Evolutionary conservation across 1,140 invertebrate species (phyloP).

Genomic region (Prorops nasuta): DNA sequence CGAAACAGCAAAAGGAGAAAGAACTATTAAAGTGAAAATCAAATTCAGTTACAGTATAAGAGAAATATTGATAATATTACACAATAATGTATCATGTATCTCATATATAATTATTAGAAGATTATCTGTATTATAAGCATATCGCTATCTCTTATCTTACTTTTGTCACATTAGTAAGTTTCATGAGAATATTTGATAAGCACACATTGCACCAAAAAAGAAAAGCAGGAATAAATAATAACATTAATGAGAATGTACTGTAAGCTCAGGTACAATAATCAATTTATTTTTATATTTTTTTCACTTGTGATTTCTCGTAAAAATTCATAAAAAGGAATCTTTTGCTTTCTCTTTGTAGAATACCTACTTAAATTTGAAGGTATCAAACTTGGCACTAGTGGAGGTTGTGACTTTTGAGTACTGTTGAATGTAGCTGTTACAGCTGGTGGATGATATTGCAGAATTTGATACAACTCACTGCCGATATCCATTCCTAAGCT

Average conservation of each 20-base stretch:
- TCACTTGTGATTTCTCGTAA: not conserved
- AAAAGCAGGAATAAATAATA: too few species aligned
- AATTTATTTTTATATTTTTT: too few species aligned
- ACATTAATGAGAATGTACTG: too few species aligned
- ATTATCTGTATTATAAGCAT: too few species aligned
- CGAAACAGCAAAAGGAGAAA: constrained; percentile 42
- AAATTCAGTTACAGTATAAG: constrained; percentile 19
- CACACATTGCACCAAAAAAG: too few species aligned
- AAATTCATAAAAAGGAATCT: not conserved
- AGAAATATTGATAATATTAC: too few species aligned
- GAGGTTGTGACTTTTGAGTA: constrained; percentile 43
- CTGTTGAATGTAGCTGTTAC: constrained; percentile 43
- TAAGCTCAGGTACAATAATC: not conserved
- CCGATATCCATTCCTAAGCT: constrained; percentile 71
- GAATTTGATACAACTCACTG: constrained; percentile 66
- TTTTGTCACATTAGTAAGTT: too few species aligned
- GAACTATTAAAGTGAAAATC: constrained; percentile 39
- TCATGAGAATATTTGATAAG: too few species aligned
- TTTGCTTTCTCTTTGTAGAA: too few species aligned
- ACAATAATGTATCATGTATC: too few species aligned
- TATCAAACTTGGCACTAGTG: constrained; percentile 43
- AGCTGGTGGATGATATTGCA: constrained; percentile 79
- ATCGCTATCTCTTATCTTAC: too few species aligned
- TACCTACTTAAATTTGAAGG: constrained; percentile 43
- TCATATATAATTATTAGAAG: too few species aligned